phyloP scores from a whole-genome alignment of 2,888 invertebrate genomes.

The Melieria omissa region DNA sequence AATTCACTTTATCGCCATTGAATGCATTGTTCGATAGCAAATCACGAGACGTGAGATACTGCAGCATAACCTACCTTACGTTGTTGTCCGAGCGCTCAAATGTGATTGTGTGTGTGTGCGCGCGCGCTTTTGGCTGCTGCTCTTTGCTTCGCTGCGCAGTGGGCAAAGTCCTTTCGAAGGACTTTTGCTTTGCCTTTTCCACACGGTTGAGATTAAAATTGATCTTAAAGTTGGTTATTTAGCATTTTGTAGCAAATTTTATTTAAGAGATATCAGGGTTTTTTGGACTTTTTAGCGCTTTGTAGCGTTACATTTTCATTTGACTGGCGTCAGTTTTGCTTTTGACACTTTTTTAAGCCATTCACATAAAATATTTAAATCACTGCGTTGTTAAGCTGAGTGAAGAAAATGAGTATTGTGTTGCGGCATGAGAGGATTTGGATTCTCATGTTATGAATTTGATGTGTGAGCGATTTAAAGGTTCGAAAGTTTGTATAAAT shows the following conservation, averaged over 20 bases:
- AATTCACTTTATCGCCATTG: background rate
- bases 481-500: too few relatives aligned
- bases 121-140: background rate
- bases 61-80: constrained; percentile 17
- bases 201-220: too few relatives aligned
- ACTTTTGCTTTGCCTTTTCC: too few relatives aligned
- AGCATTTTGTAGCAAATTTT: constrained; percentile 6
- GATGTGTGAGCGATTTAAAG: too few relatives aligned
- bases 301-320: background rate
- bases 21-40: background rate
- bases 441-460: too few relatives aligned
- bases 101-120: background rate
- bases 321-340: background rate
- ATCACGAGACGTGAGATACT: background rate
- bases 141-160: too few relatives aligned
- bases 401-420: too few relatives aligned
- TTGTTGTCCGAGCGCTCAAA: background rate
- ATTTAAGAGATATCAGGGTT: background rate
- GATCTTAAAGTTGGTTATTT: too few relatives aligned
- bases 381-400: too few relatives aligned
- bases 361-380: too few relatives aligned
- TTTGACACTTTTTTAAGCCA: background rate
- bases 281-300: background rate
- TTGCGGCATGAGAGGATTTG: too few relatives aligned
- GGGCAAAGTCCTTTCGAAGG: too few relatives aligned